These are phyloP conservation scores for Pelodytes ibericus DNA, from an alignment of 2,797 vertebrate genomes.

Conservation along the genomic window DNA sequence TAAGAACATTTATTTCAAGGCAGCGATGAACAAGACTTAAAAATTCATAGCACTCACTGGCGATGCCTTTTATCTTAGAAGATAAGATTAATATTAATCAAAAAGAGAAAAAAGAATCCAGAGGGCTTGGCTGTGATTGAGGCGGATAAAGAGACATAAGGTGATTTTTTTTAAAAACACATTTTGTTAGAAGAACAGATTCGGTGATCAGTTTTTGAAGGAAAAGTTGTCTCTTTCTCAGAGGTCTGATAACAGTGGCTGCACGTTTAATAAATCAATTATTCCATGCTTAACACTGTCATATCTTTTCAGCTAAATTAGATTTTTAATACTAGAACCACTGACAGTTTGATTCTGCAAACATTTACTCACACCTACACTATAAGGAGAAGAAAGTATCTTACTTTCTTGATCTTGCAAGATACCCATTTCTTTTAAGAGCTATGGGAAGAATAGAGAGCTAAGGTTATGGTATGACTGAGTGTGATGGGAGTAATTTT, in stretches of 20 bases:
- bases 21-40: neutral
- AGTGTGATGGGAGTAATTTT: too few species aligned
- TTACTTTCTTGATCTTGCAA: too few species aligned
- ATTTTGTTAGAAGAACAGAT: neutral
- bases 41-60: constrained; percentile 13
- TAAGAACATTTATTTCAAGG: constrained; percentile 13
- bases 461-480: too few species aligned
- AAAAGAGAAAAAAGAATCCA: neutral
- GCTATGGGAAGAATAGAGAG: too few species aligned
- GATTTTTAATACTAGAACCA: neutral
- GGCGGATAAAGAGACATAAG: neutral
- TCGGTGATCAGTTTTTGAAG: neutral
- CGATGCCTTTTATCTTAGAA: constrained; percentile 13
- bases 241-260: constrained; percentile 5
- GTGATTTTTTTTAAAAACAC: neutral
- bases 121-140: constrained; percentile 12
- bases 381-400: neutral
- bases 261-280: constrained; percentile 8
- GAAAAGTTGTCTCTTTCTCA: neutral
- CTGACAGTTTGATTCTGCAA: neutral
- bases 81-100: constrained; percentile 32
- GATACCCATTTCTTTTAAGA: too few species aligned
- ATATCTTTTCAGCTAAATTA: constrained; percentile 19
- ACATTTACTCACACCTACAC: neutral
- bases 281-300: constrained; percentile 10